Evolutionary conservation across 1,140 invertebrate species (phyloP), one percentile per base, ranked within the genome.

Genomic region (Papilio helenus): DNA sequence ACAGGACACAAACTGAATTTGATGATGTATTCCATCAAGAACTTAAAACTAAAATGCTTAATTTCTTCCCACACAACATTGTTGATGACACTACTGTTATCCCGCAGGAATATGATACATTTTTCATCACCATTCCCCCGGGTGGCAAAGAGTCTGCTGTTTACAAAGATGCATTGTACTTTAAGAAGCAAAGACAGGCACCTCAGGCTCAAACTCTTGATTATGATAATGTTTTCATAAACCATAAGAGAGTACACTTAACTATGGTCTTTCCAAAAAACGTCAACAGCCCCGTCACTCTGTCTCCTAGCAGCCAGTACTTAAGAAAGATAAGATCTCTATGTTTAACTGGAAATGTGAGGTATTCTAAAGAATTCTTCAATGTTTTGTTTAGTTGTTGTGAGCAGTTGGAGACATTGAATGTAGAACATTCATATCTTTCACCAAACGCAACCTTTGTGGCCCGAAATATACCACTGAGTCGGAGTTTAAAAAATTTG

Each of bases 301-400:
- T 93, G 9, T 78, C 84, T 51, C 39, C 71, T 29, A 46, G 68
- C 23, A 73, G 76, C 82, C 72, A 83, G 71, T 92, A 86, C 85
- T 87, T 91, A 55, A 85, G 49, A 44, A 92, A 90, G 82, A 23
- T 93, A 49, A 89, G 88, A 42, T 89, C 85, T 83, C 85, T 93
- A 83, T 87, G 81, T 83, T 80, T 93, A 79, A 81, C 39, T 80
- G 87, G 89, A 49, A n/a, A 20, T 71, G 80, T 87, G n/a, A 72
- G 80, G 1, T 92, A 88, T 72, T 86, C 76, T 81, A 10, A 20
- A 34, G 85, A 88, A 34, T 92, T 93, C 82, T 93, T 92, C 82
- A 84, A 85, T 77, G 79, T 88, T 44, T 79, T 93, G 42, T 92
- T 93, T 80, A 58, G 81, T 44, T 84, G 73, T 76, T 91, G 88